phyloP scores from a whole-genome alignment of 2,888 invertebrate genomes.

The Cinara cedri region DNA sequence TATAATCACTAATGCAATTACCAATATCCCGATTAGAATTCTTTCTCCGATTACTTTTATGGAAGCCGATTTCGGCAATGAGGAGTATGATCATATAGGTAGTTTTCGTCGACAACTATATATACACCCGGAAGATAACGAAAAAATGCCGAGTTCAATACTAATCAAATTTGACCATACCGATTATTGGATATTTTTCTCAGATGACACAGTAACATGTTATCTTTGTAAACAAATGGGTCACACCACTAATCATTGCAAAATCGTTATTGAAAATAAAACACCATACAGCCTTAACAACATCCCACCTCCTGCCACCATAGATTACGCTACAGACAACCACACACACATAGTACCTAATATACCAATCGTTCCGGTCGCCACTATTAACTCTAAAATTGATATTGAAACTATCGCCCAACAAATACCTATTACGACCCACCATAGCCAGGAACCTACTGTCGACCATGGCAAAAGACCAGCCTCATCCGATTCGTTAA shows the following conservation, averaged over 20 bases:
- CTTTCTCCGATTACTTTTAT: neutral
- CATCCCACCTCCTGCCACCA: no score
- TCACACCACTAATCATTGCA: no score
- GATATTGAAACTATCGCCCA: no score
- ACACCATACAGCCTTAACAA: no score
- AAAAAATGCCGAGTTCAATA: neutral
- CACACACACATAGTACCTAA: no score
- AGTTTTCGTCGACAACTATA: neutral
- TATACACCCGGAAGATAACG: neutral
- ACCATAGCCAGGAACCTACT: no score
- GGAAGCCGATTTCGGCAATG: neutral
- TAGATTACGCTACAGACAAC: no score
- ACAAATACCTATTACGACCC: no score
- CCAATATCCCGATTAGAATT: neutral
- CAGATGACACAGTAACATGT: neutral
- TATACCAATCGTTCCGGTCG: no score
- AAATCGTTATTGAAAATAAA: neutral
- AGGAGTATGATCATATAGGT: neutral
- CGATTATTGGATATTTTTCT: conserved; percentile 1
- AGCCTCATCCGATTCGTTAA: neutral
- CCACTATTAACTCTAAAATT: no score
- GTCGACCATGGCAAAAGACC: neutral
- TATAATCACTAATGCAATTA: neutral
- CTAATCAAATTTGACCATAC: neutral
- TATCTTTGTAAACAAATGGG: conserved; percentile 4